phyloP scores from a whole-genome alignment of 2,888 invertebrate species.

The Bimastos eiseni region DNA sequence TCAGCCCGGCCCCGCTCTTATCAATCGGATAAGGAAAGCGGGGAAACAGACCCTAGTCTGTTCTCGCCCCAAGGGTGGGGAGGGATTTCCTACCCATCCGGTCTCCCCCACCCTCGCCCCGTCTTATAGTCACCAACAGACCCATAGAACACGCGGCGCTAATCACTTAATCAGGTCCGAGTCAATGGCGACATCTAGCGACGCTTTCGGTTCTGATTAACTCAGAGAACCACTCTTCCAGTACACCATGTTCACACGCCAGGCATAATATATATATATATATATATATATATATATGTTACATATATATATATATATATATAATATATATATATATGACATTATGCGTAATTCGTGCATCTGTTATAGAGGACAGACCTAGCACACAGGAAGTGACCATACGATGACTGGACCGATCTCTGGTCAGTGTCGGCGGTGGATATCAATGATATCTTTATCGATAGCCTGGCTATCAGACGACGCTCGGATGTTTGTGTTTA shows the following conservation, averaged over 20 bases:
- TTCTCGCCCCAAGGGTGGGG: background rate
- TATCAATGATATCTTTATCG: background rate
- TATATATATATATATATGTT: background rate
- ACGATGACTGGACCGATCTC: background rate
- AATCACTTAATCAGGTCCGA: background rate
- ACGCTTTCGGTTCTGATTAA: background rate
- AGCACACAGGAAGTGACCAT: conserved; percentile 13
- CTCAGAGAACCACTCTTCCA: background rate
- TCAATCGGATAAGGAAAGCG: background rate
- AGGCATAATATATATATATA: background rate
- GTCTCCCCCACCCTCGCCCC: background rate
- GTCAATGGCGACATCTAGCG: background rate
- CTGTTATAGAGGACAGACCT: background rate
- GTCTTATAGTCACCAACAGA: background rate
- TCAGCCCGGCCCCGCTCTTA: background rate
- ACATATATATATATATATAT: background rate
- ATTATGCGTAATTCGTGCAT: too few relatives aligned
- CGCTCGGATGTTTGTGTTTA: background rate
- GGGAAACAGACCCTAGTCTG: background rate
- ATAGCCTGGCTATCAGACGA: too few relatives aligned
- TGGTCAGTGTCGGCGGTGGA: conserved; percentile 13
- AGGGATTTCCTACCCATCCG: background rate
- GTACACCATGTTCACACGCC: background rate
- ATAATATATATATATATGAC: background rate
- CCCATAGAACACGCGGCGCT: background rate